Evolutionary conservation across 2,888 invertebrate genomes (phyloP), one percentile per base, ranked within the genome.

Genomic region (Podotricha telesiphe): DNA sequence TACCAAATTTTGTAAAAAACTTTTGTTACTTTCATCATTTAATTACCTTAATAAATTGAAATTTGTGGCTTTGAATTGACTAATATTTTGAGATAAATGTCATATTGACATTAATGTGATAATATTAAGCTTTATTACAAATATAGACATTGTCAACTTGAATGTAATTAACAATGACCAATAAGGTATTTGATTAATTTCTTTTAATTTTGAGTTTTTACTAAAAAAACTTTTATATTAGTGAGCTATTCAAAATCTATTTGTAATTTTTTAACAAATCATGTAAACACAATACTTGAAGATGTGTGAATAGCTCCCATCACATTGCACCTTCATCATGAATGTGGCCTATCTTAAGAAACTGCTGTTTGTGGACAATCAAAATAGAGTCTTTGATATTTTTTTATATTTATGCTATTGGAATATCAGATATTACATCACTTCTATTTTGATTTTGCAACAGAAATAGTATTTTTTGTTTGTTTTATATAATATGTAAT

Each of bases 181-280:
- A 68, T 61, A 65, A 59, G 7, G 22, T 51, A 0, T 37, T 5
- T 19, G 10, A 62, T 48, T 17, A 34, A 11, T 53, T 1, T 10
- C 8, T 34, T n/a, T n/a, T 61, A 17, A 61, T 47, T 47, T 48
- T 42, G 20, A 55, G 28, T 13, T 51, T 13, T 17, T 28, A 11
- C 11, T 42, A 22, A 13, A 28, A 34, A 55, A 34, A 22, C 2
- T 17, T 22, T 84, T 82, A 83, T 71, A 69, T 76, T 78, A 82
- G 80, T 82, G 79, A 82, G n/a, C 22, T 51, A 51, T 51, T 8
- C 15, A 51, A 51, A 51, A 15, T n/a, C 15, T 28, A 7, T 28
- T 8, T 51, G 5, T 42, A 11, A 51, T 8, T 42, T 11, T 42
- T 13, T 42, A 42, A 13, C 8, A 42, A 42, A 42, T 42, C 37